phyloP scores from a whole-genome alignment of 2,113 vertebrate genomes.

The Urocynchramus pylzowi region DNA sequence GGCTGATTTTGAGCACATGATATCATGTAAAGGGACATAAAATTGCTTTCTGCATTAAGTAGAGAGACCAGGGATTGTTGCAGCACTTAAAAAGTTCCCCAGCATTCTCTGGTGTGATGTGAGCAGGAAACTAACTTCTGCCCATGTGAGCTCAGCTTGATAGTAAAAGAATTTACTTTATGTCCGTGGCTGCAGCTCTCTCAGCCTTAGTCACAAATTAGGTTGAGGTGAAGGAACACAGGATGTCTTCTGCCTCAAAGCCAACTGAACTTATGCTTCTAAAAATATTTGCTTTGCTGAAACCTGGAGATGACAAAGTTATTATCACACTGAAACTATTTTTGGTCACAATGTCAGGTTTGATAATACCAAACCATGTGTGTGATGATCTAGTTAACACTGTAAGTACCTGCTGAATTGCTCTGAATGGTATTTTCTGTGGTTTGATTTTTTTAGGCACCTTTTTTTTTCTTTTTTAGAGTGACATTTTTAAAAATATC shows the following conservation, averaged over 20 bases:
- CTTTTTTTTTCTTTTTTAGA: not conserved
- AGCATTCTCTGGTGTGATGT: not conserved
- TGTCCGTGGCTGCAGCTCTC: not conserved
- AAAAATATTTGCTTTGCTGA: not conserved
- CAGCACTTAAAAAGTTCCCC: not conserved
- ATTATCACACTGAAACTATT: not conserved
- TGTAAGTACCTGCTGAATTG: not conserved
- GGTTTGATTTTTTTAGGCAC: not conserved
- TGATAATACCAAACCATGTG: not conserved
- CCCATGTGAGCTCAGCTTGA: accelerated
- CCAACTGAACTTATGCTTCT: not conserved
- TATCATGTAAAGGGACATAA: not conserved
- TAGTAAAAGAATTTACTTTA: not conserved
- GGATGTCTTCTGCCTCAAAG: not conserved
- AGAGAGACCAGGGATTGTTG: not conserved
- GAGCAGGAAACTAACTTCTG: not conserved
- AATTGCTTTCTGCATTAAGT: slow-evolving; percentile 1
- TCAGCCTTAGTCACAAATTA: not conserved
- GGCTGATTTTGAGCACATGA: not conserved
- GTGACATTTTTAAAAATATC: not conserved
- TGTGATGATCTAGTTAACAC: not conserved
- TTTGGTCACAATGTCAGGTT: not conserved
- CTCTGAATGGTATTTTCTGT: not conserved
- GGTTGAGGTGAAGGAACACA: not conserved
- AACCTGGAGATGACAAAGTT: not conserved